phyloP scores from a whole-genome alignment of 2,797 vertebrate species.

The Falco berigora region DNA sequence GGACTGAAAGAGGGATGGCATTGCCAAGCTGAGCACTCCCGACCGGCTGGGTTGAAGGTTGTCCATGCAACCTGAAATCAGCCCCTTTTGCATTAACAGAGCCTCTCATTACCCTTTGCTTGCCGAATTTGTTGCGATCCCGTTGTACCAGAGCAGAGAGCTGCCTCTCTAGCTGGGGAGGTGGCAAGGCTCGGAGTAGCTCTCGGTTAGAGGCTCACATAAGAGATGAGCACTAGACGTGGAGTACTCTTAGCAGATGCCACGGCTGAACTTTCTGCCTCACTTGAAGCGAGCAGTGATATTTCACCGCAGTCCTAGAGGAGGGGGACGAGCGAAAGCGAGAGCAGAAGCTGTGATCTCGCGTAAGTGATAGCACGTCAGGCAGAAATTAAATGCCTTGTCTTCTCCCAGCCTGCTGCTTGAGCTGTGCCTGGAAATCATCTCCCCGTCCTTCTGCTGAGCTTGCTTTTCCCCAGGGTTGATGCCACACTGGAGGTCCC shows the following conservation, averaged over 20 bases:
- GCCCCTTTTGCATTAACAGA: rapidly evolving
- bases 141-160: rapidly evolving
- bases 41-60: background rate
- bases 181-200: background rate
- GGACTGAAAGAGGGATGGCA: background rate
- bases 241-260: conserved; percentile 26
- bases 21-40: background rate
- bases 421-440: background rate
- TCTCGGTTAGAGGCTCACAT: background rate
- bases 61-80: rapidly evolving
- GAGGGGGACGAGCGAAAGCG: background rate
- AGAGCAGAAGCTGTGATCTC: background rate
- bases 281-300: background rate
- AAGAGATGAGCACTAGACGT: background rate
- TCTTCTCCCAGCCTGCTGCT: background rate
- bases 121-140: rapidly evolving
- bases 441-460: background rate
- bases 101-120: background rate
- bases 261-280: background rate
- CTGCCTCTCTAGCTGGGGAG: background rate
- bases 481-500: rapidly evolving
- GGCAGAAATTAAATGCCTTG: conserved; percentile 6
- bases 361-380: background rate
- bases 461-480: background rate
- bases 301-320: background rate